Percentiles rank a stretch among this genome's conserved stretches.
These are phyloP conservation scores for Eudemis profundana DNA, from an alignment of 2,888 invertebrate genomes.

Conservation along the genomic window DNA sequence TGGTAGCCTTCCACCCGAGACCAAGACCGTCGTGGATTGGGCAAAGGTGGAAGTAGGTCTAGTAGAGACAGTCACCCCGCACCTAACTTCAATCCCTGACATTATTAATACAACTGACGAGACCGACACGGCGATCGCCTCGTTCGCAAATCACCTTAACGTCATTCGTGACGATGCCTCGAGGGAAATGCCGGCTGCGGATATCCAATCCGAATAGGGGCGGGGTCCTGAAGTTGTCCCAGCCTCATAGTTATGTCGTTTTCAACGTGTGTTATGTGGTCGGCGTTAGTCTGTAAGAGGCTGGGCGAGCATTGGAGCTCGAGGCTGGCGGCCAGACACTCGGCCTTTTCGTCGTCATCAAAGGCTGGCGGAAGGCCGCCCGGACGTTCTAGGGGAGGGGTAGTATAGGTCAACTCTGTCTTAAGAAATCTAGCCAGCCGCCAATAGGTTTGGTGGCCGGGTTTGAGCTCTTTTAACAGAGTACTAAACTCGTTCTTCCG, in stretches of 20 bases:
- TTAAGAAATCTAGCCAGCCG: constrained; percentile 16
- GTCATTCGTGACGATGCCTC: no score
- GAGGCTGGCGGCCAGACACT: not conserved
- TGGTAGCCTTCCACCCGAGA: no score
- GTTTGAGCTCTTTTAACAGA: not conserved
- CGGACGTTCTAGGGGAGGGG: not conserved
- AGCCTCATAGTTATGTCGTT: rapidly evolving
- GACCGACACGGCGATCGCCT: no score
- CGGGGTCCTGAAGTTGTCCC: no score
- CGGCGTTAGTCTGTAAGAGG: rapidly evolving
- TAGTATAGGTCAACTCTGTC: not conserved
- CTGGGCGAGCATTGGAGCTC: not conserved
- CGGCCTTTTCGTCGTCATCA: constrained; percentile 10
- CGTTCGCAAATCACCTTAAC: no score
- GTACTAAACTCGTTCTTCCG: not conserved
- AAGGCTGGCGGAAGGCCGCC: not conserved
- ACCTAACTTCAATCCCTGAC: no score
- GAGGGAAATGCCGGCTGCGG: no score
- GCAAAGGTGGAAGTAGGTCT: no score
- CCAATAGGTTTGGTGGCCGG: constrained; percentile 19
- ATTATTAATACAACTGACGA: no score
- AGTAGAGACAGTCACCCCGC: no score
- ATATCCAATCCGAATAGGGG: no score
- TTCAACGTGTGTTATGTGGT: not conserved
- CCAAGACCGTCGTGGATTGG: no score